Evolutionary conservation across 2,888 invertebrate genomes (phyloP).

Genomic region (Metellina segmentata): DNA sequence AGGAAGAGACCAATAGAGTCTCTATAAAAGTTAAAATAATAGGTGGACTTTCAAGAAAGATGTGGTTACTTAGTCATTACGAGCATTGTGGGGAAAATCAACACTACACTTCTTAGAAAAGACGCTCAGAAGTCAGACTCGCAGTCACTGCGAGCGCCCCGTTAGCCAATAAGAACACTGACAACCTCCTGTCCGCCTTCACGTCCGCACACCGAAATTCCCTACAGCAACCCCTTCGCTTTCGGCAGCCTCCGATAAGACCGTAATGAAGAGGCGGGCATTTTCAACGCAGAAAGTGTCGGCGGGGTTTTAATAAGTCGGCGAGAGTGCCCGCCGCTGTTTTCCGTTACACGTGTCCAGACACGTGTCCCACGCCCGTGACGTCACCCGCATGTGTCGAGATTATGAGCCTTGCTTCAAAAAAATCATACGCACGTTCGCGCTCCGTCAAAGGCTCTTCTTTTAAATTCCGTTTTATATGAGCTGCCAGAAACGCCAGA

Average conservation of each 20-base stretch:
- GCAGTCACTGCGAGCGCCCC: no score
- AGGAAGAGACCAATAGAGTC: no score
- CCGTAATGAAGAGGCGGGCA: constrained; percentile 43
- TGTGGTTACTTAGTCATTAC: no score
- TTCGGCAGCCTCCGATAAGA: background rate
- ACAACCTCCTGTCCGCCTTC: no score
- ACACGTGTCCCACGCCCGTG: constrained; percentile 51
- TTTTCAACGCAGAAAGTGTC: constrained; percentile 36
- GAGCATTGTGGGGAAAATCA: no score
- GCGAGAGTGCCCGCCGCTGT: constrained; percentile 30
- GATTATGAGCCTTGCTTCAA: background rate
- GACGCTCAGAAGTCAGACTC: no score
- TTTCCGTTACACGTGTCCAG: constrained; percentile 46
- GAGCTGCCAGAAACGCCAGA: background rate
- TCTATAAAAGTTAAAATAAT: no score
- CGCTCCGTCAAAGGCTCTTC: constrained; percentile 4
- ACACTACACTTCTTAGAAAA: no score
- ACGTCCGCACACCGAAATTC: background rate
- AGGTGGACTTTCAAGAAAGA: no score
- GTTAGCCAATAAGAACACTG: no score
- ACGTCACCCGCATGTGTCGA: constrained; percentile 57
- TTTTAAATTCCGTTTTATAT: background rate
- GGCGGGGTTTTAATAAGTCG: constrained; percentile 60
- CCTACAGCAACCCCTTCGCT: constrained; percentile 21
- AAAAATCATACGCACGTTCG: constrained; percentile 51